Evolutionary conservation across 1,140 invertebrate genomes (phyloP).

Genomic region (Sitodiplosis mosellana): DNA sequence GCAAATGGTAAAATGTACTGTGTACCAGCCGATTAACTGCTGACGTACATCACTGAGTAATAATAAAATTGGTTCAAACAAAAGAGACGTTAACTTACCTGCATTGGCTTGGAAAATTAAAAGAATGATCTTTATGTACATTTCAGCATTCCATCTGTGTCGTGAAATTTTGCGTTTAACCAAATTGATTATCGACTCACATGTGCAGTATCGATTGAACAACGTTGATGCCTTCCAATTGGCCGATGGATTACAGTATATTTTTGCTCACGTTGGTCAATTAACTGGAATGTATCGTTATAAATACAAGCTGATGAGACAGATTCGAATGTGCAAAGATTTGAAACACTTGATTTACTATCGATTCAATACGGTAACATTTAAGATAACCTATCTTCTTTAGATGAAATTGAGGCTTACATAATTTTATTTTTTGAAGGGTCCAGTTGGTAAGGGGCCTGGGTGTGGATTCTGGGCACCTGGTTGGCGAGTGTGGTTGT

Average conservation of each 20-base stretch:
- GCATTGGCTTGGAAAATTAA: no score
- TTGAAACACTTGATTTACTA: constrained; percentile 99
- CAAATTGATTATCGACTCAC: constrained; percentile 96
- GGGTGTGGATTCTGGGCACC: constrained; percentile 99
- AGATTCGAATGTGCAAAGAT: constrained; percentile 99
- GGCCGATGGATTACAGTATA: constrained; percentile 97
- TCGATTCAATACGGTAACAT: constrained; percentile 85
- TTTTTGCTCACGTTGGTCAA: constrained; percentile 98
- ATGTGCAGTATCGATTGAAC: constrained; percentile 97
- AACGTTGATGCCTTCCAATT: constrained; percentile 99
- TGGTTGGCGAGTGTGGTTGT: constrained; percentile 98
- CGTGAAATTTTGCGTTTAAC: constrained; percentile 94
- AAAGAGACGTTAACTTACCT: no score
- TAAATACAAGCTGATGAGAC: constrained; percentile 99
- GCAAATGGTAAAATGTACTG: no score
- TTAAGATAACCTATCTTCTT: background rate
- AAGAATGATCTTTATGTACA: constrained; percentile 4
- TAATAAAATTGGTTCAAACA: no score
- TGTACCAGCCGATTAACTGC: no score
- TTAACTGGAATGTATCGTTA: constrained; percentile 99
- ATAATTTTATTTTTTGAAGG: no score
- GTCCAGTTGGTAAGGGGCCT: constrained; percentile 95
- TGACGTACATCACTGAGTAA: no score
- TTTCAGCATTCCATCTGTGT: constrained; percentile 90
- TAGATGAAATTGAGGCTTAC: no score